These are phyloP conservation scores for Thecophora atra DNA, from an alignment of 2,888 invertebrate species.

Conservation along the genomic window DNA sequence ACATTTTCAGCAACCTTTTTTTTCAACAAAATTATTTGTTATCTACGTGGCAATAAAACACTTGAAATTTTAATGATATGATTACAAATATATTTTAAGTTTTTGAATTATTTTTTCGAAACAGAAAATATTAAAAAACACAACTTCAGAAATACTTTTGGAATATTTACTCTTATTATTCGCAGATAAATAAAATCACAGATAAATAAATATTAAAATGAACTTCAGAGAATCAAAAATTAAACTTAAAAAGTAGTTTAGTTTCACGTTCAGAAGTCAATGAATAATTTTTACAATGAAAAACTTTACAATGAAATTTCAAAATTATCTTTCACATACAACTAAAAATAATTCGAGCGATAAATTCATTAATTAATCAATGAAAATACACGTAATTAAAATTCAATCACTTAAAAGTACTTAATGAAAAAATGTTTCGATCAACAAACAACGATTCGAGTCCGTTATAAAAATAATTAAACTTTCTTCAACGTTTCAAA, in stretches of 20 bases:
- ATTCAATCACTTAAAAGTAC: conserved; percentile 17
- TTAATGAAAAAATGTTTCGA: conserved; percentile 36
- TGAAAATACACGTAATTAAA: neutral
- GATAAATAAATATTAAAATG: conserved; percentile 36
- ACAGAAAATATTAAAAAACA: conserved; percentile 37
- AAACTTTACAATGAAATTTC: neutral
- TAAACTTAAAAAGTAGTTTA: conserved; percentile 31
- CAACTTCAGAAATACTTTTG: conserved; percentile 32
- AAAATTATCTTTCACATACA: neutral
- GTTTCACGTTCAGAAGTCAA: conserved; percentile 24
- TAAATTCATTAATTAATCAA: too few relatives aligned
- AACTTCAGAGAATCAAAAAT: conserved; percentile 31
- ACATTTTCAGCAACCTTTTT: neutral
- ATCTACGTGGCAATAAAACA: conserved; percentile 18
- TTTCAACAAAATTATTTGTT: conserved; percentile 23
- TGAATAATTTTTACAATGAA: conserved; percentile 1
- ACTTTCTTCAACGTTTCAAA: conserved; percentile 14
- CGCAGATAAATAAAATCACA: conserved; percentile 35
- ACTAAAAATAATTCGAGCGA: neutral
- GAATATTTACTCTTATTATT: conserved; percentile 31
- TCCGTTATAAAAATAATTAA: conserved; percentile 9
- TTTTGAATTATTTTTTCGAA: conserved; percentile 19
- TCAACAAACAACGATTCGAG: neutral
- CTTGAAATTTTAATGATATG: too few relatives aligned
- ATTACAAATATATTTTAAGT: neutral